Base-by-base conservation (phyloP, 2,113 vertebrate species). In the Bagarius yarrelli region DNA sequence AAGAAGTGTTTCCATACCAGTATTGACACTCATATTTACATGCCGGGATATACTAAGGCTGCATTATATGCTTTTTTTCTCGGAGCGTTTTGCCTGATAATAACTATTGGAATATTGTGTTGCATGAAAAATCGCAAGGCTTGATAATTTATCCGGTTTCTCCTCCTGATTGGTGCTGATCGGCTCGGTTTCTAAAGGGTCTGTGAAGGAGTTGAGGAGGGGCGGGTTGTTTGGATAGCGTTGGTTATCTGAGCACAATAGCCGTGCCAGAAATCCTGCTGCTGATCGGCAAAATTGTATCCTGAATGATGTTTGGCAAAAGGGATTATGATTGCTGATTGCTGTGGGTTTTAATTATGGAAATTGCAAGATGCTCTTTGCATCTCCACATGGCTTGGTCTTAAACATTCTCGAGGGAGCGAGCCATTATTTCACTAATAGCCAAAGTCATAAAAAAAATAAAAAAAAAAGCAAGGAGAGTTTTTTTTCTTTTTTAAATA, bases 281-380 rank as follows among this genome's bases (percentile, higher is more conserved):
- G 92, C 90, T 89, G 90, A 91, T 91, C 89, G 89, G 85, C 88
- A 90, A 73, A 92, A 79, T 91, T 88, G 90, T 89, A 92, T 92
- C 90, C 90, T 91, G 89, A 90, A 83, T 80, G 72, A 79, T 91
- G 89, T 92, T 90, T 92, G 89, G 91, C 90, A 90, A 91, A 90
- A 80, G 83, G 79, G 88, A 90, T 90, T 91, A 87, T 91, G 92
- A 93, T 91, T 91, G 88, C 90, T 91, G 91, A 93, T 92, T 90
- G 89, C 90, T 90, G 87, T 84, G 89, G 85, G 91, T 91, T 93
- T 93, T 92, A 92, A 93, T 93, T 93, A 90, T 88, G 87, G 87
- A 83, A 90, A 88, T 91, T 89, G 89, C 89, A 84, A 89, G 89
- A 89, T 86, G 91, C 88, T 86, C 87, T 88, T 87, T 87, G 87